Evolutionary conservation across 2,113 vertebrate species (phyloP), one percentile per base, ranked within the genome.

Genomic region (Heterotilapia buettikoferi): DNA sequence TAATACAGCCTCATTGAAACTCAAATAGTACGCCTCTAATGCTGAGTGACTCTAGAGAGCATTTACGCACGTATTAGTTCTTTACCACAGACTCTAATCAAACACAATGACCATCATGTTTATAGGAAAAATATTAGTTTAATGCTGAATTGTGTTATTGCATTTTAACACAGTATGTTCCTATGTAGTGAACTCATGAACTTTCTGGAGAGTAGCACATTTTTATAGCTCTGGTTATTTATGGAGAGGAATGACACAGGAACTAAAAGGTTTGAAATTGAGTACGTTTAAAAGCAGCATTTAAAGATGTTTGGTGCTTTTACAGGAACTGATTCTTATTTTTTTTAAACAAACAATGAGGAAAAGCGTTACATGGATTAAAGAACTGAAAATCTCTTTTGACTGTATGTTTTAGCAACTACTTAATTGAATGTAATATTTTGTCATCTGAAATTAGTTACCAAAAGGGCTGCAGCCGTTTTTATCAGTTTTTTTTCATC

Each of bases 161-260:
- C 82, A 76, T 92, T 87, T 85, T 80, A 79, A 40, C 19, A 56
- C 71, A 47, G 54, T 89, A 84, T 63, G 83, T 90, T 63, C 31
- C 82, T 83, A 88, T 84, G 78, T 88, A 89, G 85, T 84, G 86
- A 91, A 61, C 80, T 52, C 85, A 43, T 43, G 40, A 43, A 66
- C 88, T 88, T 82, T 84, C 91, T 91, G 90, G 88, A 85, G 54
- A 52, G 84, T 83, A 83, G 84, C 90, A 88, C 85, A 61, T 80
- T 89, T 89, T 82, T 71, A 38, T 9, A 26, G 45, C 79, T 84
- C 24, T 53, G 21, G 9, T 71, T 84, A 31, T 80, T 82, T 76
- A 21, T 83, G 85, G 87, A 52, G 54, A n/a, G 18, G 87, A 86
- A 88, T 52, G 83, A 26, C 66, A 71, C 86, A 88, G 82, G 12